Evolutionary conservation across 2,888 invertebrate species (phyloP).

Genomic region (Chymomyza procnemis): DNA sequence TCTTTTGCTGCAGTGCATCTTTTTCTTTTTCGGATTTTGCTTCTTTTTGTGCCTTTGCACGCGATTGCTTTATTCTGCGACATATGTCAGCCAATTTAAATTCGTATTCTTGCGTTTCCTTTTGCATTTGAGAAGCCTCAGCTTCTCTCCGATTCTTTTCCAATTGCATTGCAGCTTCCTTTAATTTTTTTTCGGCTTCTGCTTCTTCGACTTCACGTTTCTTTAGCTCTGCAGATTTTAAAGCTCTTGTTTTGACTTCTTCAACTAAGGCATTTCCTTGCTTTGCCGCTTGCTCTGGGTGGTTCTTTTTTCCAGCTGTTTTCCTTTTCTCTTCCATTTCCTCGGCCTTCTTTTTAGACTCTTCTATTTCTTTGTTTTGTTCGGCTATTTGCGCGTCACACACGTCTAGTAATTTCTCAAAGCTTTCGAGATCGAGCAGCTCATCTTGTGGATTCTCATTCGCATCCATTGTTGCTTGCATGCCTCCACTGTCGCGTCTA

Average conservation of each 20-base stretch:
- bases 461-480: conserved; percentile 19
- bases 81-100: too few species aligned
- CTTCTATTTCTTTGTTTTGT: conserved; percentile 32
- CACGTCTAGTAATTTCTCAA: conserved; percentile 37
- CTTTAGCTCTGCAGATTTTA: neutral
- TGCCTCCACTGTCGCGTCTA: conserved; percentile 21
- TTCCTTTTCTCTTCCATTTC: too few species aligned
- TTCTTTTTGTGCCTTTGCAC: too few species aligned
- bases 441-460: conserved; percentile 25
- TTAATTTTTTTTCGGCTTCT: neutral
- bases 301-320: too few species aligned
- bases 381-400: conserved; percentile 28
- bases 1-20: too few species aligned
- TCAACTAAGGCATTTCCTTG: conserved; percentile 8
- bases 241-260: neutral
- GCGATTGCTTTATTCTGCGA: too few species aligned
- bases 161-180: neutral
- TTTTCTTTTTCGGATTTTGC: too few species aligned
- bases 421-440: conserved; percentile 19
- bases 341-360: conserved; percentile 1
- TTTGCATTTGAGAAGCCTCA: neutral
- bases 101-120: neutral
- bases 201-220: neutral
- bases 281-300: conserved; percentile 10
- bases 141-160: neutral